phyloP scores from a whole-genome alignment of 2,113 vertebrate species.

The Phalacrocorax pelagicus region DNA sequence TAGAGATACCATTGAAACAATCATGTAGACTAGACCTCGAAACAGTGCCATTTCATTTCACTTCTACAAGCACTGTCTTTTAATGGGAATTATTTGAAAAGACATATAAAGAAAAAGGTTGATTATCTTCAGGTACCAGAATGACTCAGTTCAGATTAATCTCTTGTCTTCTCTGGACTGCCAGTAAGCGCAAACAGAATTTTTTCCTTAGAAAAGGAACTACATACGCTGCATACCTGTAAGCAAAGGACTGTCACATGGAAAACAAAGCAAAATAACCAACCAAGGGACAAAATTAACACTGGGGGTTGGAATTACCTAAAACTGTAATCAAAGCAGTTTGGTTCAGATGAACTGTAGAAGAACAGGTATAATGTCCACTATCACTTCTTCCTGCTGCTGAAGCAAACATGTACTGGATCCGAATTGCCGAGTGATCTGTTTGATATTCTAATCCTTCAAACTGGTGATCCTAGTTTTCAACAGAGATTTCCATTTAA shows the following conservation, averaged over 20 bases:
- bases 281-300: neutral
- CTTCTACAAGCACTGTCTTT: neutral
- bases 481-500: constrained; percentile 57
- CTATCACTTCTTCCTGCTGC: constrained; percentile 61
- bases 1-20: neutral
- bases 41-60: neutral
- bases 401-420: constrained; percentile 57
- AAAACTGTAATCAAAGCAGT: constrained; percentile 76
- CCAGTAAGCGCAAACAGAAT: neutral
- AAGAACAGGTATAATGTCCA: constrained; percentile 81
- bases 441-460: constrained; percentile 53
- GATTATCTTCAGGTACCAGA: neutral
- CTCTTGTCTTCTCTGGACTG: neutral
- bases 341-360: constrained; percentile 39
- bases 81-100: neutral
- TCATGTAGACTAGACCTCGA: neutral
- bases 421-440: constrained; percentile 55
- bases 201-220: neutral
- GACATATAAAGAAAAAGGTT: neutral
- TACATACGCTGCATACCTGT: neutral
- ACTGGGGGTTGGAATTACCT: constrained; percentile 71
- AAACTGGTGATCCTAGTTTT: constrained; percentile 53
- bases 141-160: neutral
- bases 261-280: neutral
- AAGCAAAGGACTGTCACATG: neutral